These are phyloP conservation scores for Graphium colonna DNA, from an alignment of 2,888 invertebrate species.

Conservation along the genomic window DNA sequence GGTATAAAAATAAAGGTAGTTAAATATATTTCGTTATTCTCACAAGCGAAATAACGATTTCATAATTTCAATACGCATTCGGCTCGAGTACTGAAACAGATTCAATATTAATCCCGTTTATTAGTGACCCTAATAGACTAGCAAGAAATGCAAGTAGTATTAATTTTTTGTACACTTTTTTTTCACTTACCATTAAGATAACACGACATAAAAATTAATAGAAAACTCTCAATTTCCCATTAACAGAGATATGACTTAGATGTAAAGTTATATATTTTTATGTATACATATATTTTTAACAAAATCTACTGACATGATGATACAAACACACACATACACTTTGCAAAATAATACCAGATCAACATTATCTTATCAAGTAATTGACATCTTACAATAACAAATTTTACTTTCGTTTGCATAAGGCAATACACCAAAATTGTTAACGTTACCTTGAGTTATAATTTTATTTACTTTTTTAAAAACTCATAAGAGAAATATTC, in stretches of 20 bases:
- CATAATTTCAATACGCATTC: conserved; percentile 36
- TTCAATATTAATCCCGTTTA: conserved; percentile 46
- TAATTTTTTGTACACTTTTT: conserved; percentile 71
- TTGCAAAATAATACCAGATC: conserved; percentile 26
- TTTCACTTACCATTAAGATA: conserved; percentile 74
- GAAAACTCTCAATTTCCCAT: conserved; percentile 53
- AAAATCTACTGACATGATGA: conserved; percentile 26
- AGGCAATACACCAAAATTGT: too few relatives aligned
- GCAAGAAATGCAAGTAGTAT: conserved; percentile 71
- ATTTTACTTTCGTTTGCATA: too few relatives aligned
- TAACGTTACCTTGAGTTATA: too few relatives aligned
- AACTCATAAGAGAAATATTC: not conserved
- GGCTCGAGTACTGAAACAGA: conserved; percentile 28
- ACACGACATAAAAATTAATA: conserved; percentile 73
- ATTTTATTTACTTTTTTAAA: too few relatives aligned
- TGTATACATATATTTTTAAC: conserved; percentile 41
- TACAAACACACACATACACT: conserved; percentile 24
- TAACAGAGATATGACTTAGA: conserved; percentile 75
- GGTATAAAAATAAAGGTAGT: conserved; percentile 73
- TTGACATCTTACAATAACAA: conserved; percentile 8
- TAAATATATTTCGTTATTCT: conserved; percentile 54
- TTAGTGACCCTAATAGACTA: conserved; percentile 76
- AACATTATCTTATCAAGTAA: conserved; percentile 14
- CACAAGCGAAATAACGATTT: conserved; percentile 34
- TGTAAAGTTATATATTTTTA: conserved; percentile 44